These are phyloP conservation scores for Drosophila subobscura DNA, from an alignment of 1,140 invertebrate species.

Conservation along the genomic window DNA sequence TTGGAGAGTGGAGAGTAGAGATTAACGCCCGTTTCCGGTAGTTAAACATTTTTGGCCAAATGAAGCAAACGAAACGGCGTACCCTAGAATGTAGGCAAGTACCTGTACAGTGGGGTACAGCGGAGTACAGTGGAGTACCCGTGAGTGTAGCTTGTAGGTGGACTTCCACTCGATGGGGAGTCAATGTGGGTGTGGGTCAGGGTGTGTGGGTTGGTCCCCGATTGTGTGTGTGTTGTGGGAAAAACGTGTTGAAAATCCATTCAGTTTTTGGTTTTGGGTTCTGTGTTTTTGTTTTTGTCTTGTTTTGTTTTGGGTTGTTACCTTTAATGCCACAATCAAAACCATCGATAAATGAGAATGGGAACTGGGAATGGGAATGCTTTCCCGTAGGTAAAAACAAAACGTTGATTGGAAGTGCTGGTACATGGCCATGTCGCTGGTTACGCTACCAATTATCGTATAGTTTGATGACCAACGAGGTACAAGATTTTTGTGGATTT, in stretches of 20 bases:
- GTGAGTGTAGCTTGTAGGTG: neutral
- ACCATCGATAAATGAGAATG: constrained; percentile 31
- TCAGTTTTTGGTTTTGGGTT: constrained; percentile 5
- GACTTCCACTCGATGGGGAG: neutral
- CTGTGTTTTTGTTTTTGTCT: neutral
- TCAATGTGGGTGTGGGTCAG: neutral
- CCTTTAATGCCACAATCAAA: constrained; percentile 38
- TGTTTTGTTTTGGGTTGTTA: constrained; percentile 30
- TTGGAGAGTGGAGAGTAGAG: constrained; percentile 26
- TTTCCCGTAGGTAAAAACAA: neutral
- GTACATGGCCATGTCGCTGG: neutral
- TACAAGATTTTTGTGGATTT: constrained; percentile 5
- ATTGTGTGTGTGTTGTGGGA: constrained; percentile 17
- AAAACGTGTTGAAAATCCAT: constrained; percentile 38
- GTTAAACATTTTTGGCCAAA: constrained; percentile 57
- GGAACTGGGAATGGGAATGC: constrained; percentile 20
- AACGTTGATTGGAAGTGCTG: neutral
- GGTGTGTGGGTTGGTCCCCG: neutral
- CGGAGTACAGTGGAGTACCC: too few relatives aligned
- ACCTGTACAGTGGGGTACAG: too few relatives aligned
- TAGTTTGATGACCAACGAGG: constrained; percentile 20
- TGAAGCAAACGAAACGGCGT: constrained; percentile 38
- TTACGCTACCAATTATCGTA: constrained; percentile 11
- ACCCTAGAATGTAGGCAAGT: constrained; percentile 7
- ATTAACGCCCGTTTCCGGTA: constrained; percentile 76